phyloP scores from a whole-genome alignment of 2,797 vertebrate species.

The Acropternis orthonyx region DNA sequence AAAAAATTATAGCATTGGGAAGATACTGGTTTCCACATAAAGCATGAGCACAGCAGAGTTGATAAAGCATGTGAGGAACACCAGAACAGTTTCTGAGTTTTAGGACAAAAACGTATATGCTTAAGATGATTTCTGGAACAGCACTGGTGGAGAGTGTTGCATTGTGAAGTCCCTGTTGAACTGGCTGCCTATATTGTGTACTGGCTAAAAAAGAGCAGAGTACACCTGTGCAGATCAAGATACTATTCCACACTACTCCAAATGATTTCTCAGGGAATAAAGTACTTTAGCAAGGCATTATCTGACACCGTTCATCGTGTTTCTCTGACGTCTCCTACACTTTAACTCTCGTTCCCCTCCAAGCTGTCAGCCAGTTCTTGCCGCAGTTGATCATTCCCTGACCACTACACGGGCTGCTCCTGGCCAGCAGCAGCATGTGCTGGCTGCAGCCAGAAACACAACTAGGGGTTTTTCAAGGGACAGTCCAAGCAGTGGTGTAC shows the following conservation, averaged over 20 bases:
- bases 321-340: neutral
- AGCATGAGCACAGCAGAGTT: neutral
- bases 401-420: neutral
- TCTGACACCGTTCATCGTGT: neutral
- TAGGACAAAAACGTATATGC: neutral
- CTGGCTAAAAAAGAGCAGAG: neutral
- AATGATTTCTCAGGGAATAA: neutral
- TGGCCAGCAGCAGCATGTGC: neutral
- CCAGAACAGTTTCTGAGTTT: neutral
- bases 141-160: neutral
- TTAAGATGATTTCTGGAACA: neutral
- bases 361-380: neutral
- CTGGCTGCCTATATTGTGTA: neutral
- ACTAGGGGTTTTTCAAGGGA: accelerated
- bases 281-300: neutral
- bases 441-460: neutral
- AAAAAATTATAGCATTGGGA: neutral
- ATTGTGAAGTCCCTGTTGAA: neutral
- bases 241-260: neutral
- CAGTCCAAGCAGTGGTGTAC: neutral
- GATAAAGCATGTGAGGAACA: neutral
- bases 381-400: neutral
- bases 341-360: neutral
- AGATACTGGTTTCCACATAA: neutral
- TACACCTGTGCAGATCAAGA: neutral